Evolutionary conservation across 2,113 vertebrate species (phyloP).

Genomic region (Peromyscus polionotus): DNA sequence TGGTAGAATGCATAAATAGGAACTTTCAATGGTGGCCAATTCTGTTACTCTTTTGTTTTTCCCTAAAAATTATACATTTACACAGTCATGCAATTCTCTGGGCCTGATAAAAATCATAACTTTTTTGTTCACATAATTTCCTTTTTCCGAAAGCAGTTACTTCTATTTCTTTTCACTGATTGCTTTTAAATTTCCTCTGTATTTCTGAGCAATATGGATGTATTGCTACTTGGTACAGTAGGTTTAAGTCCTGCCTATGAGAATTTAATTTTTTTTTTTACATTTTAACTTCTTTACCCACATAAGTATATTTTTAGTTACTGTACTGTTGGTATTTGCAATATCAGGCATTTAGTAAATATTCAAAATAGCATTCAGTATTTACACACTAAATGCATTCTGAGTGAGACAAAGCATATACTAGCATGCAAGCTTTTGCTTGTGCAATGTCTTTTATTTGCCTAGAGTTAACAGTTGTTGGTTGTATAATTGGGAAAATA

Average conservation of each 20-base stretch:
- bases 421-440: neutral
- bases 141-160: neutral
- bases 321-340: neutral
- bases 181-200: neutral
- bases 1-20: neutral
- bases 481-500: neutral
- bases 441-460: neutral
- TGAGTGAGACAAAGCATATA: neutral
- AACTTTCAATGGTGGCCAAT: neutral
- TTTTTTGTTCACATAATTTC: neutral
- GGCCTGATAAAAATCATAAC: neutral
- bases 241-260: neutral
- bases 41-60: neutral
- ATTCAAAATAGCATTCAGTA: neutral
- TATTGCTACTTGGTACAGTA: neutral
- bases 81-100: neutral
- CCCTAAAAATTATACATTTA: neutral
- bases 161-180: neutral
- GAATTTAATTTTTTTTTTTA: slow-evolving; percentile 2
- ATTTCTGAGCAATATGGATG: neutral
- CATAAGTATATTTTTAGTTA: neutral
- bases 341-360: neutral
- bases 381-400: neutral
- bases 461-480: neutral
- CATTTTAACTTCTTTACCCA: neutral